Percentiles rank a stretch among this genome's conserved stretches.
These are phyloP conservation scores for Ditylenchus dipsaci DNA, from an alignment of 1,140 invertebrate genomes.

Conservation along the genomic window DNA sequence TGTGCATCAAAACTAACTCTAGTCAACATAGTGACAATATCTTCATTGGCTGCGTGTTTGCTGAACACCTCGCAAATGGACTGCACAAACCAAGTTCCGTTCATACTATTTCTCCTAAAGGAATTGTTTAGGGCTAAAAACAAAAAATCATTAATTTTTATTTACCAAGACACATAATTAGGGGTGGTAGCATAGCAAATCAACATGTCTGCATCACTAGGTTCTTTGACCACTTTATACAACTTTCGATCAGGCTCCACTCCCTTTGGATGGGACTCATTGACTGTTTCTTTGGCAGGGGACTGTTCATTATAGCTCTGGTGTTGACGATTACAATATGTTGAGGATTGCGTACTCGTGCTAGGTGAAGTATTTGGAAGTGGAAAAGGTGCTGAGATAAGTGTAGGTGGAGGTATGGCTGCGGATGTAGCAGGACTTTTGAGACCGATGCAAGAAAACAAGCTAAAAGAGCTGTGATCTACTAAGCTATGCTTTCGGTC, in stretches of 20 bases:
- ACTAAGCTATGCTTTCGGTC: too few species aligned
- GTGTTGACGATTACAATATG: not conserved
- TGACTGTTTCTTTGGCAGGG: not conserved
- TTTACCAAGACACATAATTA: slow-evolving; percentile 65
- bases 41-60: slow-evolving; percentile 65
- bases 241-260: not conserved
- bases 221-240: slow-evolving; percentile 4
- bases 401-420: not conserved
- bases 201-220: slow-evolving; percentile 64
- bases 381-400: not conserved
- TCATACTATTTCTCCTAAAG: slow-evolving; percentile 61
- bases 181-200: slow-evolving; percentile 68
- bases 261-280: not conserved
- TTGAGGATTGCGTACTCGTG: not conserved
- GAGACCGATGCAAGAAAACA: too few species aligned
- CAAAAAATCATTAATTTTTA: too few species aligned
- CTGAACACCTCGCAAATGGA: slow-evolving; percentile 72
- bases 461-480: too few species aligned
- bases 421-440: not conserved
- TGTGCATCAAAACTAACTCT: slow-evolving; percentile 22
- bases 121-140: too few species aligned
- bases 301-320: not conserved
- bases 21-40: slow-evolving; percentile 68
- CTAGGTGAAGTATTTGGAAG: not conserved
- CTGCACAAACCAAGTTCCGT: slow-evolving; percentile 74